These are phyloP conservation scores for Perognathus longimembris DNA, from an alignment of 2,113 vertebrate genomes.

Conservation along the genomic window DNA sequence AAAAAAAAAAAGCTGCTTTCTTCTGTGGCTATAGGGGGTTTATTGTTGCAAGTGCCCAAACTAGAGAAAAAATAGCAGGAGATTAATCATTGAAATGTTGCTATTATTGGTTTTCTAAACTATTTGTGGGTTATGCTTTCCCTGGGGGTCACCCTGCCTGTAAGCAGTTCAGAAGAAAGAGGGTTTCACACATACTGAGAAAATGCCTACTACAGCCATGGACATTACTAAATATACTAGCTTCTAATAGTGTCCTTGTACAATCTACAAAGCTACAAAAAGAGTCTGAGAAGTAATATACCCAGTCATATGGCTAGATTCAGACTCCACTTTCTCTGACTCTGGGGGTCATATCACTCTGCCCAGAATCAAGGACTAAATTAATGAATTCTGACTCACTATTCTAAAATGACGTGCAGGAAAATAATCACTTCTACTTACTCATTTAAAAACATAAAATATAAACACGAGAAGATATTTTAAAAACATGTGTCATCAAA, in stretches of 20 bases:
- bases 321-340: background rate
- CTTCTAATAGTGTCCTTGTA: background rate
- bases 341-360: background rate
- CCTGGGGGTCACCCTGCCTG: slow-evolving; percentile 59
- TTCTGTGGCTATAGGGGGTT: slow-evolving; percentile 63
- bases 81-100: slow-evolving; percentile 77
- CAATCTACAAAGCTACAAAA: background rate
- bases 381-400: slow-evolving; percentile 43
- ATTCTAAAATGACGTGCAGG: background rate
- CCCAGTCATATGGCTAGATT: background rate
- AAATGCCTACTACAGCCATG: slow-evolving; percentile 8
- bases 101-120: slow-evolving; percentile 75
- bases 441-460: slow-evolving; percentile 58
- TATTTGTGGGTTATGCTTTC: slow-evolving; percentile 67
- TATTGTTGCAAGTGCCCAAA: slow-evolving; percentile 67
- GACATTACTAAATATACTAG: background rate
- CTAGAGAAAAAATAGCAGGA: slow-evolving; percentile 62
- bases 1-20: slow-evolving; percentile 56
- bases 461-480: slow-evolving; percentile 60
- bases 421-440: slow-evolving; percentile 64
- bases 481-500: slow-evolving; percentile 53
- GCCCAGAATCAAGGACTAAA: background rate
- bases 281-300: background rate
- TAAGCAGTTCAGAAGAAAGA: slow-evolving; percentile 54
- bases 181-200: slow-evolving; percentile 44